A percentile compares a stretch with the other conserved stretches of the same genome.
phyloP scores from a whole-genome alignment of 1,140 invertebrate genomes.

The Anastrepha obliqua region DNA sequence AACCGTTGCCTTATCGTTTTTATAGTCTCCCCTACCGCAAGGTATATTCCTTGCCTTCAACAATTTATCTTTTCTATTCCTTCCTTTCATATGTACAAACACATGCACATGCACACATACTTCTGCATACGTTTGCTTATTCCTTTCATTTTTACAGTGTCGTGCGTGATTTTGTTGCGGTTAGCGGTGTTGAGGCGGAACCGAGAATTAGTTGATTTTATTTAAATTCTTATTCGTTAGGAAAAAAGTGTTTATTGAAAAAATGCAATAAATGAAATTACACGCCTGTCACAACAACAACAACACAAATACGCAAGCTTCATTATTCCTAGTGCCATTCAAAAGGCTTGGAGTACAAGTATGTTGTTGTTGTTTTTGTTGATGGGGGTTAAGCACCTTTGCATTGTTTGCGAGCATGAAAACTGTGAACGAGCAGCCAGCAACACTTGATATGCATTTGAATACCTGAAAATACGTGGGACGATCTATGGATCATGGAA shows the following conservation, averaged over 20 bases:
- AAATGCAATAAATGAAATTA: constrained; percentile 54
- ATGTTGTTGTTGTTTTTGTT: background rate
- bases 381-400: background rate
- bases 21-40: background rate
- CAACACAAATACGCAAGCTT: background rate
- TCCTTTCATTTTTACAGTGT: constrained; percentile 3
- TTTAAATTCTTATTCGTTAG: background rate
- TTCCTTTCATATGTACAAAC: no score
- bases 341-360: no score
- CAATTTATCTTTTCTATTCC: constrained; percentile 23
- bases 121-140: no score
- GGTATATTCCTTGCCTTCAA: constrained; percentile 6
- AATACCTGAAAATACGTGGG: no score
- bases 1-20: constrained; percentile 27
- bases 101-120: no score
- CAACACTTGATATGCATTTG: background rate
- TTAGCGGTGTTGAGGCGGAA: constrained; percentile 27
- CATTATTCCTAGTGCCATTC: no score
- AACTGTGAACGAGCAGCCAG: background rate
- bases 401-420: background rate
- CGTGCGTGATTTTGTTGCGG: constrained; percentile 28
- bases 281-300: constrained; percentile 55
- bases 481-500: background rate
- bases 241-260: constrained; percentile 38
- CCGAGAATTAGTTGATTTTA: background rate